Evolutionary conservation across 2,113 vertebrate species (phyloP).

Genomic region (Regulus satrapa): DNA sequence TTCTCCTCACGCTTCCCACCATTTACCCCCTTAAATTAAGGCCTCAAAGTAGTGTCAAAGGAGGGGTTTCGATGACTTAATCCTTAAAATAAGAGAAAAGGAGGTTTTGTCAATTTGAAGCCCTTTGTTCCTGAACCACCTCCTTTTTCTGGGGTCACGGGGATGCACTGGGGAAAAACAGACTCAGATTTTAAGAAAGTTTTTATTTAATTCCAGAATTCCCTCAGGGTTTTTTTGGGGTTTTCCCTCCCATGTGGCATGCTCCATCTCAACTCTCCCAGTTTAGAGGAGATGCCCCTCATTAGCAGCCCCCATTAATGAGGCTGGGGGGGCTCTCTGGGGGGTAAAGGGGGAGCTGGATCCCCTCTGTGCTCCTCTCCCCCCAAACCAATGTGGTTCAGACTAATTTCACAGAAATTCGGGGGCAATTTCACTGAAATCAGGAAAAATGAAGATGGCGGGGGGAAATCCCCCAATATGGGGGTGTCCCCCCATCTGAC

Average conservation of each 20-base stretch:
- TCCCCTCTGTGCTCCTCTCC: too few species aligned
- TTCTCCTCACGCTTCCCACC: not conserved
- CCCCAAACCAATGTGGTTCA: not conserved
- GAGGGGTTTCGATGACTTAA: fast-evolving
- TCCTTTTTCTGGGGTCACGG: not conserved
- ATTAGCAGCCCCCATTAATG: not conserved
- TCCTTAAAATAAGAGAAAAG: not conserved
- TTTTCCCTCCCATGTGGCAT: not conserved
- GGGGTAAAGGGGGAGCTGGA: not conserved
- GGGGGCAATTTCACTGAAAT: not conserved
- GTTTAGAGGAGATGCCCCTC: not conserved
- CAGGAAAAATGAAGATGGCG: not conserved
- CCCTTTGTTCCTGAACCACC: not conserved
- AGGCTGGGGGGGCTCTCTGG: not conserved
- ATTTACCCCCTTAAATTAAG: not conserved
- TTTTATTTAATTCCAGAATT: not conserved
- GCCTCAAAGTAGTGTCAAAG: not conserved
- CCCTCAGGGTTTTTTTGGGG: not conserved
- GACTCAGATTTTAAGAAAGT: not conserved
- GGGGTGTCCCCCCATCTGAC: not conserved
- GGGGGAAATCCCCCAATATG: not conserved
- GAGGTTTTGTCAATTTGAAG: not conserved
- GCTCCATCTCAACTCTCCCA: not conserved
- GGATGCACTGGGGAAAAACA: not conserved
- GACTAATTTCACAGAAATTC: not conserved